Evolutionary conservation across 1,140 invertebrate genomes (phyloP).

Genomic region (Drosophila bocqueti): DNA sequence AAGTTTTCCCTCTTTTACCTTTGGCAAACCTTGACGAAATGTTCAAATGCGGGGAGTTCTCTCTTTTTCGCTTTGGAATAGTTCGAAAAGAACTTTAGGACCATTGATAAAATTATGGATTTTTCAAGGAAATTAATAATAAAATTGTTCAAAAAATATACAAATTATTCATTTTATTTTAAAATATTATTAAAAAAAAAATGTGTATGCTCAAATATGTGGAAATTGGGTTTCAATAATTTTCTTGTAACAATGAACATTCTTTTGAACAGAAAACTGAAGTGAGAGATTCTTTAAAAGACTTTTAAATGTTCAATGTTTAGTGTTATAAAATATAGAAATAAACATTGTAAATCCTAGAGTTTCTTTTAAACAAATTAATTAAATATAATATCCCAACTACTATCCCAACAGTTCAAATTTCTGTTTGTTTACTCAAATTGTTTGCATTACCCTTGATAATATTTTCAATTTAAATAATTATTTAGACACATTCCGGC

Average conservation of each 20-base stretch:
- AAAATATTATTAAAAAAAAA: neutral
- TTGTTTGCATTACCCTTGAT: neutral
- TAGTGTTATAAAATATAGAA: too few relatives aligned
- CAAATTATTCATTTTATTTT: neutral
- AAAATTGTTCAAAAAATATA: neutral
- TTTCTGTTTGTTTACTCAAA: neutral
- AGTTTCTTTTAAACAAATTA: too few relatives aligned
- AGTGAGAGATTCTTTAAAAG: neutral
- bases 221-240: neutral
- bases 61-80: neutral
- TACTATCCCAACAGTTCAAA: too few relatives aligned
- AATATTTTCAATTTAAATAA: neutral
- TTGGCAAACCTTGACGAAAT: slow-evolving; percentile 6
- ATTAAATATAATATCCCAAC: too few relatives aligned
- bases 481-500: neutral
- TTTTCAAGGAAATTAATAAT: neutral
- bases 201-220: neutral
- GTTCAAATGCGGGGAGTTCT: neutral
- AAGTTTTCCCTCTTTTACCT: slow-evolving; percentile 22
- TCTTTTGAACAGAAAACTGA: too few relatives aligned
- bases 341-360: too few relatives aligned
- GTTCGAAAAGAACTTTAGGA: neutral
- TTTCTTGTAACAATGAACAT: too few relatives aligned
- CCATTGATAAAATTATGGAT: neutral
- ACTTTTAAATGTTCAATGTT: neutral